These are phyloP conservation scores for Saccopteryx leptura DNA, from an alignment of 2,113 vertebrate species.

Conservation along the genomic window DNA sequence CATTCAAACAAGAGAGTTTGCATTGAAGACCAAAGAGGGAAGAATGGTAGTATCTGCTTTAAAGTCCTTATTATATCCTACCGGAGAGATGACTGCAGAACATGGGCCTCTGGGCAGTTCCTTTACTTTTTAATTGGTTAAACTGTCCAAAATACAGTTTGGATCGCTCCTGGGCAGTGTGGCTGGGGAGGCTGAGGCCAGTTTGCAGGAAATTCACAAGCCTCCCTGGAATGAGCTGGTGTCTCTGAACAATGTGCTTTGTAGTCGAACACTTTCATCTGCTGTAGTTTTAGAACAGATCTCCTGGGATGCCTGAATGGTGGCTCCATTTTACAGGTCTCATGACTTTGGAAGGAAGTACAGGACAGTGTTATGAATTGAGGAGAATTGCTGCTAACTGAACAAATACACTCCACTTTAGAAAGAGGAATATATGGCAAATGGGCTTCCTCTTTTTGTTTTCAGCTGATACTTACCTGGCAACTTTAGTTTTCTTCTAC, in stretches of 20 bases:
- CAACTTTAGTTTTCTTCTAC: neutral
- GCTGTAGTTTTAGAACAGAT: conserved; percentile 55
- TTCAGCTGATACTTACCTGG: neutral
- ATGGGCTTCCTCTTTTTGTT: conserved; percentile 4
- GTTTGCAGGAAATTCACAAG: neutral
- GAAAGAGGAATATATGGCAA: neutral
- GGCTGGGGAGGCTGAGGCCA: neutral
- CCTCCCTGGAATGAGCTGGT: conserved; percentile 21
- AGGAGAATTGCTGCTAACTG: neutral
- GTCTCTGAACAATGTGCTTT: conserved; percentile 42
- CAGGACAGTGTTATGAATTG: neutral
- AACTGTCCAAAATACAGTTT: neutral
- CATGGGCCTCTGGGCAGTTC: neutral
- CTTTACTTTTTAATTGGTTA: conserved; percentile 71
- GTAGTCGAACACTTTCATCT: conserved; percentile 31
- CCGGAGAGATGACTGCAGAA: conserved; percentile 3
- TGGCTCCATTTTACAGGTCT: conserved; percentile 39
- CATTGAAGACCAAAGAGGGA: conserved; percentile 49
- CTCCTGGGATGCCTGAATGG: neutral
- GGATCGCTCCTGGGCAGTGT: neutral
- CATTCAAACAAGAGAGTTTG: conserved; percentile 57
- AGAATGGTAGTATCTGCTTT: neutral
- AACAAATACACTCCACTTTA: neutral
- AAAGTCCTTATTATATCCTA: neutral
- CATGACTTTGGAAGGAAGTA: conserved; percentile 14